Evolutionary conservation across 2,113 vertebrate species (phyloP), one percentile per base, ranked within the genome.

Genomic region (Choloepus hoffmanni): DNA sequence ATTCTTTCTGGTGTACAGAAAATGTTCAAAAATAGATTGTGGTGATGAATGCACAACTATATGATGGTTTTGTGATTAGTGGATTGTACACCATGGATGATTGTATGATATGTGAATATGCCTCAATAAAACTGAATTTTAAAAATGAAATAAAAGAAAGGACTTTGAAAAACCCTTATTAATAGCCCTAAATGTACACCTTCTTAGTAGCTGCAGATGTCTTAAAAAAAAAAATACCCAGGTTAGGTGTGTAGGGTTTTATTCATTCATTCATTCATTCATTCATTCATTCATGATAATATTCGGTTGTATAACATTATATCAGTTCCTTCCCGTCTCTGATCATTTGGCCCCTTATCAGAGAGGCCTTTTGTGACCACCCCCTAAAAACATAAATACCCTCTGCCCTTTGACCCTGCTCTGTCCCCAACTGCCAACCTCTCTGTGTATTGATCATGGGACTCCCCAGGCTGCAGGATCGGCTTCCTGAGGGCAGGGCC

Each of bases 201-300:
- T 53, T 24, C 72, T 30, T n/a, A n/a, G 4, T 15, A 33, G 16
- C 16, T 15, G 45, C 36, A 58, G 68, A 5, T 9, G 68, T n/a
- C 40, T 4, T 21, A 40, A 18, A 45, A 45, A 36, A 24, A 68
- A 77, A 77, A 53, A 30, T 5, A 4, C 23, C 43, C 24, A 15
- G 50, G n/a, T 16, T 60, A 8, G 45, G 33, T 33, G 43, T 18
- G n/a, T 16, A 53, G 81, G 18, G 11, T 53, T 62, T 30, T 8
- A 2, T 11, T 14, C 14, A 9, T 16, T 14, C 14, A 9, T 8
- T 10, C 3, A 13, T 36, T 14, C 14, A 9, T 8, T 10, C 3
- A 13, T 36, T 62, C n/a, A 33, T 60, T 60, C 78, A 36, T 12
- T 15, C 23, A 23, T 24, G 21, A 48, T 24, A 70, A n/a, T 45